Evolutionary conservation across 2,888 invertebrate species (phyloP).

Genomic region (Podabrus alpinus): DNA sequence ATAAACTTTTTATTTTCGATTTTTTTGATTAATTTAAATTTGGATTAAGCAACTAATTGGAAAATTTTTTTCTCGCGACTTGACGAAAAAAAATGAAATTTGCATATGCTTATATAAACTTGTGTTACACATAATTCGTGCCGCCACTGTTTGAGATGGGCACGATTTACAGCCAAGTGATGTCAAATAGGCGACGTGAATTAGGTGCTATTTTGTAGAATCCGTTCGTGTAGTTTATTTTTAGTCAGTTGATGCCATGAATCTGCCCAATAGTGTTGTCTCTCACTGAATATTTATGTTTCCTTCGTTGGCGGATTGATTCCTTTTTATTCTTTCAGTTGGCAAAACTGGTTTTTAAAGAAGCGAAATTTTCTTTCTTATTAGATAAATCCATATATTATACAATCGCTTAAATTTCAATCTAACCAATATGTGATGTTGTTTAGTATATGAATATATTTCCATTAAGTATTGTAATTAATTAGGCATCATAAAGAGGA

Average conservation of each 20-base stretch:
- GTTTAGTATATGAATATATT: background rate
- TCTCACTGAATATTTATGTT: constrained; percentile 40
- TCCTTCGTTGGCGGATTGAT: constrained; percentile 40
- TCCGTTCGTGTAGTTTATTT: constrained; percentile 39
- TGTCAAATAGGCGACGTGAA: constrained; percentile 40
- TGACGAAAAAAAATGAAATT: constrained; percentile 20
- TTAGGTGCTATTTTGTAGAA: constrained; percentile 41
- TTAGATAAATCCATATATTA: background rate
- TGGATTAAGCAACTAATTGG: background rate
- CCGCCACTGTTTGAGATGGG: constrained; percentile 34
- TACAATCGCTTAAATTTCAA: background rate
- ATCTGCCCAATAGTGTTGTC: constrained; percentile 40
- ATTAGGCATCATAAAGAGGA: background rate
- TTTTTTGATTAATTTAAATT: constrained; percentile 3
- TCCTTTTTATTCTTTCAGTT: constrained; percentile 36
- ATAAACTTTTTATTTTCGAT: background rate
- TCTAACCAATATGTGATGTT: background rate
- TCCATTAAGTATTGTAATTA: background rate
- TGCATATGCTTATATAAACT: constrained; percentile 30
- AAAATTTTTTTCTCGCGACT: constrained; percentile 14
- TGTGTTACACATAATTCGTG: constrained; percentile 30
- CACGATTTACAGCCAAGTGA: constrained; percentile 37
- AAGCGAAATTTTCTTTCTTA: background rate
- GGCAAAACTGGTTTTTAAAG: constrained; percentile 21
- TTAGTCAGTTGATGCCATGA: constrained; percentile 37